phyloP scores from a whole-genome alignment of 2,113 vertebrate genomes.

The Phyllostomus discolor region DNA sequence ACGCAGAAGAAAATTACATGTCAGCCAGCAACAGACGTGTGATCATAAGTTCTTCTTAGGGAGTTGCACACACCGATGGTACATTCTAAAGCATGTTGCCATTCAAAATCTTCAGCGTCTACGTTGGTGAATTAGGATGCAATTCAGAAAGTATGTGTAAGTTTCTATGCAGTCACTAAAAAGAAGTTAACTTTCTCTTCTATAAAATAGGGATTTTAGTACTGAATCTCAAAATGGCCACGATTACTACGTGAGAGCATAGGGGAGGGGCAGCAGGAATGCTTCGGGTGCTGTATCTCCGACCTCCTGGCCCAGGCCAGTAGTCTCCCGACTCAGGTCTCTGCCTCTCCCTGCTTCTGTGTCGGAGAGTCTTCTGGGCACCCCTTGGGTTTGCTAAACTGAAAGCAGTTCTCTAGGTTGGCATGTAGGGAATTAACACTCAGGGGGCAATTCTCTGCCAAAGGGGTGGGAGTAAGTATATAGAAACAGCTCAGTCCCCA shows the following conservation, averaged over 20 bases:
- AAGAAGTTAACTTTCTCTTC: background rate
- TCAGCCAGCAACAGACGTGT: background rate
- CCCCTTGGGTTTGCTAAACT: background rate
- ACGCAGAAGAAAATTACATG: background rate
- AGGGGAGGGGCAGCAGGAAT: background rate
- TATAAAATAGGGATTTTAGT: background rate
- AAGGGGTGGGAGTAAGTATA: background rate
- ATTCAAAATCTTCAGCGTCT: background rate
- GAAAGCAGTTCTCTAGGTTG: background rate
- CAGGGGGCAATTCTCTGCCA: background rate
- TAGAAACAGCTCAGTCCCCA: too few species aligned
- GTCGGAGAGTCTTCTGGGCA: background rate
- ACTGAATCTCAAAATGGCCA: background rate
- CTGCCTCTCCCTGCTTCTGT: background rate
- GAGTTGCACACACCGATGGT: background rate
- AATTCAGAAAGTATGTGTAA: background rate
- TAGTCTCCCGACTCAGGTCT: background rate
- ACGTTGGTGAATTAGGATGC: background rate
- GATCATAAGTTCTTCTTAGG: background rate
- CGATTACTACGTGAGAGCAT: background rate
- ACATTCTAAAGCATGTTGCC: background rate
- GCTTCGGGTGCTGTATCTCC: background rate
- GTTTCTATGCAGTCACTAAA: background rate
- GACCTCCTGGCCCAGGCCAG: rapidly evolving
- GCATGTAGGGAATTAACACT: background rate